Base-by-base conservation (phyloP, 2,797 vertebrate species). In the Chaenodraco wilsoni region DNA sequence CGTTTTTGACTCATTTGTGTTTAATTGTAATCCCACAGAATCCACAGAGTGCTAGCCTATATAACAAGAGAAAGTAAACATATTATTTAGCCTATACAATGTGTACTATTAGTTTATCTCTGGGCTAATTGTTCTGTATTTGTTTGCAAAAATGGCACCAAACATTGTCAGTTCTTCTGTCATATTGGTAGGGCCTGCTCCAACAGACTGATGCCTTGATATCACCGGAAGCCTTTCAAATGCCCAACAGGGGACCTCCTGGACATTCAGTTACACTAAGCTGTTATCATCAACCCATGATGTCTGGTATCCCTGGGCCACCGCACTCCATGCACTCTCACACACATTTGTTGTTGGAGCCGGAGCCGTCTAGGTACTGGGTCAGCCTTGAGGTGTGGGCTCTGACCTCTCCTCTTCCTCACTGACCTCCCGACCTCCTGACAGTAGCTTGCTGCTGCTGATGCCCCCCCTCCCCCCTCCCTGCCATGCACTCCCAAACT, bases 341-440 rank as follows among this genome's bases (percentile, higher is more conserved):
- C 44, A 13, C 17, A n/a, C 76, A 50, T 83, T 83, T 88, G 87
- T 91, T 88, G 77, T 84, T 69, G 75, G 84, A 87, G 87, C 72
- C 72, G 76, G 78, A 65, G 84, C 68, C 76, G 86, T 92, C 85
- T 84, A 21, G 85, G 57, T 71, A 37, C 70, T 60, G 10, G 54
- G 51, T 65, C 66, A 19, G 17, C 46, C 84, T 87, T 69, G 61
- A 84, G 76, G 89, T 88, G 88, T 84, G 81, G 87, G 84, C 79
- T 83, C 13, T 78, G 81, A 88, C 88, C 83, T 76, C 14, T 49
- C 65, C 58, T 74, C 64, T 17, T 80, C 62, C 23, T 0, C 8
- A 54, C 44, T 65, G 76, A 85, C 84, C 87, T 81, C 64, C 51
- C 81, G 83, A 87, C 89, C 86, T 14, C 61, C 66, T 66, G 63